phyloP scores from a whole-genome alignment of 2,888 invertebrate species.

The Merodon equestris region DNA sequence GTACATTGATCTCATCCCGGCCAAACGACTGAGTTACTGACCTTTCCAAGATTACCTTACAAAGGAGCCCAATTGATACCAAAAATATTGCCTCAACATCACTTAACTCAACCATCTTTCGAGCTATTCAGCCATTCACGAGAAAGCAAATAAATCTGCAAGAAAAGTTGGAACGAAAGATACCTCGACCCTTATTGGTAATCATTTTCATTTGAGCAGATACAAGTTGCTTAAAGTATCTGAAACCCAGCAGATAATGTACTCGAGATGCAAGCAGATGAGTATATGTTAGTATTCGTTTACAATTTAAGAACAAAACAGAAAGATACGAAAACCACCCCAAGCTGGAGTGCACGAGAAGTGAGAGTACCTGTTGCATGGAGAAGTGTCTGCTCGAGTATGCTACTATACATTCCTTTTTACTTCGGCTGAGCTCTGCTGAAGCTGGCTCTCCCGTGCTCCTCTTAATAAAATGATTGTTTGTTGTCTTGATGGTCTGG shows the following conservation, averaged over 20 bases:
- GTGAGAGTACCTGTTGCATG: conserved; percentile 60
- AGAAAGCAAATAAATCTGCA: conserved; percentile 2
- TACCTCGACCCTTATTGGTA: conserved; percentile 62
- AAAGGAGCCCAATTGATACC: neutral
- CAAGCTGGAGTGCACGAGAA: conserved; percentile 29
- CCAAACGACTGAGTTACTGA: conserved; percentile 46
- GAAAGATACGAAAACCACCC: conserved; percentile 46
- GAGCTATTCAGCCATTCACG: neutral
- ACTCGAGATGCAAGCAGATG: conserved; percentile 52
- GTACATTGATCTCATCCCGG: neutral
- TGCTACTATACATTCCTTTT: conserved; percentile 32
- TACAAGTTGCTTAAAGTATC: conserved; percentile 63
- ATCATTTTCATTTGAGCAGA: conserved; percentile 68
- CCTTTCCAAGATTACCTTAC: conserved; percentile 28
- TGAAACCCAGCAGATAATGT: conserved; percentile 51
- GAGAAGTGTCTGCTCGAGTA: conserved; percentile 60
- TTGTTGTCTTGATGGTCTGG: conserved; percentile 40
- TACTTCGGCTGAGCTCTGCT: conserved; percentile 17
- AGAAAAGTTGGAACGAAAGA: conserved; percentile 2
- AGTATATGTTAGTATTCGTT: too few species aligned
- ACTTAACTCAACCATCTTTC: too few species aligned
- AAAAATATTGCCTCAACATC: conserved; percentile 3
- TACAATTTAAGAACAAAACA: too few species aligned
- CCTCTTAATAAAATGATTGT: conserved; percentile 51
- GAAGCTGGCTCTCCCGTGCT: neutral